Percentiles rank a stretch among this genome's conserved stretches.
phyloP scores from a whole-genome alignment of 2,888 invertebrate genomes.

The Tachystola acroxantha region DNA sequence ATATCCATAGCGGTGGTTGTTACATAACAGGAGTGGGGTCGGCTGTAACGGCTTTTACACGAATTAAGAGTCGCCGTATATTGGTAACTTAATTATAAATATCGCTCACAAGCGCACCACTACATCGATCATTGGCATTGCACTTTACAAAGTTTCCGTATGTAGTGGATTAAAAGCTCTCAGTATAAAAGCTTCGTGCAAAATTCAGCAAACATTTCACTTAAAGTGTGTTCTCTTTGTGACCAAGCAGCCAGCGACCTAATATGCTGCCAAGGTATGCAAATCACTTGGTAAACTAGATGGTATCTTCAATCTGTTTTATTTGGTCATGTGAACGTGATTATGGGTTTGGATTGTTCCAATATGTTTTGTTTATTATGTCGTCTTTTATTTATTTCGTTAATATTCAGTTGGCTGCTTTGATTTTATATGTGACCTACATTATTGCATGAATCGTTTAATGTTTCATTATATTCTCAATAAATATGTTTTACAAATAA shows the following conservation, averaged over 20 bases:
- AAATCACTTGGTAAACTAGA: constrained; percentile 23
- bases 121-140: constrained; percentile 12
- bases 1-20: too few relatives aligned
- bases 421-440: constrained; percentile 2
- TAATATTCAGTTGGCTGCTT: constrained; percentile 13
- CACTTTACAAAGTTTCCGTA: constrained; percentile 11
- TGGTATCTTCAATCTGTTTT: constrained; percentile 19
- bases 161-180: constrained; percentile 8
- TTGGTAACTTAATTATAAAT: background rate
- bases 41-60: too few relatives aligned
- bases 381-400: constrained; percentile 7
- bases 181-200: constrained; percentile 7
- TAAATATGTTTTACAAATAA: background rate
- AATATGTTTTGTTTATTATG: constrained; percentile 8
- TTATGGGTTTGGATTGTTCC: constrained; percentile 12
- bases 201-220: constrained; percentile 13
- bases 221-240: constrained; percentile 60
- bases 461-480: background rate
- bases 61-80: too few relatives aligned
- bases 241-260: constrained; percentile 74
- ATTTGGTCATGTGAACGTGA: constrained; percentile 21
- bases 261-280: constrained; percentile 78
- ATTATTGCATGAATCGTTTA: constrained; percentile 3
- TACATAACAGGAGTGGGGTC: too few relatives aligned
- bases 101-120: constrained; percentile 13